These are phyloP conservation scores for Marasmarcha lunaedactyla DNA, from an alignment of 2,888 invertebrate species.

Conservation along the genomic window DNA sequence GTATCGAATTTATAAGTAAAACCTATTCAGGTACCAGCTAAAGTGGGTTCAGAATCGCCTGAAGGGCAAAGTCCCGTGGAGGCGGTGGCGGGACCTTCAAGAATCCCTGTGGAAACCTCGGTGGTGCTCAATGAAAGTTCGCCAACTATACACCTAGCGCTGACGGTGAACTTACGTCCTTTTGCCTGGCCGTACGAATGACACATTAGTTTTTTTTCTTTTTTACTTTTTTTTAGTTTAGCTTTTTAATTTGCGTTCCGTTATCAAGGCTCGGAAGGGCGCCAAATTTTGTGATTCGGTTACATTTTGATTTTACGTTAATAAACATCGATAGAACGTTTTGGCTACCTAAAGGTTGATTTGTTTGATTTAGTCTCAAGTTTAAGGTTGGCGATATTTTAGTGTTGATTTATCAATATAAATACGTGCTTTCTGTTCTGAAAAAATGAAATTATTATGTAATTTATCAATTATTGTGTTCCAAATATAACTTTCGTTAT, in stretches of 20 bases:
- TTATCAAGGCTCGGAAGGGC: slow-evolving; percentile 12
- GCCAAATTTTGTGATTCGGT: too few species aligned
- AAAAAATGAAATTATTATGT: too few species aligned
- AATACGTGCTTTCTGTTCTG: too few species aligned
- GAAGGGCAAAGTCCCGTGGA: slow-evolving; percentile 25
- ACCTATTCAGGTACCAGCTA: slow-evolving; percentile 35
- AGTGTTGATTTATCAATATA: too few species aligned
- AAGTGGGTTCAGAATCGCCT: slow-evolving; percentile 40
- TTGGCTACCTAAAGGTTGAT: too few species aligned
- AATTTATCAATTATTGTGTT: too few species aligned
- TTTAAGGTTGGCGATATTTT: too few species aligned
- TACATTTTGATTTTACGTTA: too few species aligned
- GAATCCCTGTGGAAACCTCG: slow-evolving; percentile 14
- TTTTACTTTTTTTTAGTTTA: slow-evolving; percentile 38
- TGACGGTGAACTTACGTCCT: slow-evolving; percentile 59
- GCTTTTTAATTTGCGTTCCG: slow-evolving; percentile 44
- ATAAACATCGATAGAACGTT: too few species aligned
- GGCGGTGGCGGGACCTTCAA: slow-evolving; percentile 29
- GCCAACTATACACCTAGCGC: slow-evolving; percentile 19
- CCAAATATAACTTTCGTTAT: too few species aligned
- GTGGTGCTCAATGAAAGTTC: not conserved
- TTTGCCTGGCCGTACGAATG: slow-evolving; percentile 69
- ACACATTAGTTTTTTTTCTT: slow-evolving; percentile 51
- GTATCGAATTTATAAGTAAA: too few species aligned
- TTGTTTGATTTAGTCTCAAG: too few species aligned